A percentile compares a stretch with the other conserved stretches of the same genome.
phyloP scores from a whole-genome alignment of 2,113 vertebrate species.

The Burhinus bistriatus region DNA sequence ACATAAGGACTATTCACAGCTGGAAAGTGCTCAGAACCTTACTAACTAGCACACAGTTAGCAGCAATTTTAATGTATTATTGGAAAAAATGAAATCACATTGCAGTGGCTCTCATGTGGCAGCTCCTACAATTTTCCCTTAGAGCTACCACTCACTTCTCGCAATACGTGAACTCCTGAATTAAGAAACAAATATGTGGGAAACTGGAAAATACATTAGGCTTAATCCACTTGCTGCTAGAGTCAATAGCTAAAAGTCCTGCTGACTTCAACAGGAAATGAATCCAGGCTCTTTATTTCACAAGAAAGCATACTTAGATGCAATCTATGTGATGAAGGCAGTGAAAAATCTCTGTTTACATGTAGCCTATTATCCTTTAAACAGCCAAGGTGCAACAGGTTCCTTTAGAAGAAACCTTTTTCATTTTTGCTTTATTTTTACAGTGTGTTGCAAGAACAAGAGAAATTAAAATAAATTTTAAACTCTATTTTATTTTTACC shows the following conservation, averaged over 20 bases:
- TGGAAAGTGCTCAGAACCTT: constrained; percentile 23
- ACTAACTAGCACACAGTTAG: background rate
- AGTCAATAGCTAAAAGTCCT: background rate
- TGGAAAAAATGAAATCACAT: background rate
- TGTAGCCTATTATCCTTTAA: background rate
- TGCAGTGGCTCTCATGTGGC: background rate
- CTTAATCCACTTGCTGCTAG: background rate
- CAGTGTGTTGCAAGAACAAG: background rate
- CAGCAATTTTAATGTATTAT: background rate
- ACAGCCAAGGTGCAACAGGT: background rate
- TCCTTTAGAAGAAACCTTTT: background rate
- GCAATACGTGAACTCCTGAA: background rate
- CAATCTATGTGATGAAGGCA: background rate
- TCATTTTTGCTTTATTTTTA: background rate
- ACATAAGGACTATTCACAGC: background rate
- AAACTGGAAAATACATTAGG: background rate
- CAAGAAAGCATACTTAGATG: background rate
- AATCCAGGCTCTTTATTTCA: background rate
- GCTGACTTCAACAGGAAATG: background rate
- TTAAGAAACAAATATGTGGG: background rate
- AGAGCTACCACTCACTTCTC: background rate
- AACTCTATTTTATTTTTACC: background rate
- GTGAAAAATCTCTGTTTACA: background rate
- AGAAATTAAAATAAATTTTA: background rate
- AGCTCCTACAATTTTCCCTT: background rate